Conservation (phyloP, 2,797 vertebrate genomes). For the Betta splendens region DNA sequence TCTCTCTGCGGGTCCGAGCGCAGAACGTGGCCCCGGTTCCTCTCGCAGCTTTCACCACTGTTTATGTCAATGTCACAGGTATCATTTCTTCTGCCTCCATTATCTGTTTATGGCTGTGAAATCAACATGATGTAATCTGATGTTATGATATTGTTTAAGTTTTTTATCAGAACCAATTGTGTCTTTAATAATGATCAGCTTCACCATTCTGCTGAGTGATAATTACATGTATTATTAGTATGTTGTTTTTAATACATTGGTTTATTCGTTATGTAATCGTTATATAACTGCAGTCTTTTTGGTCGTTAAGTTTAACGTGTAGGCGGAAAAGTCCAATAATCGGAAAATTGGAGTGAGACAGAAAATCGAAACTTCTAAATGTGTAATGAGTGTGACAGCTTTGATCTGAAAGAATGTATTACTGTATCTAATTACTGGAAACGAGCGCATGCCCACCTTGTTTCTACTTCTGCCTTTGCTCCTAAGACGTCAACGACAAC, state of each 20-base stretch:
- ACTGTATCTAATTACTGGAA: constrained; percentile 11
- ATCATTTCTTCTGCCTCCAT: not conserved
- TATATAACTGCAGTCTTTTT: too few relatives aligned
- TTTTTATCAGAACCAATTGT: not conserved
- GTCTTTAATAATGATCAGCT: not conserved
- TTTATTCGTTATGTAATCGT: not conserved
- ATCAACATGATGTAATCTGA: not conserved
- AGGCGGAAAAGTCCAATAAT: not conserved
- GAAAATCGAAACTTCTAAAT: not conserved
- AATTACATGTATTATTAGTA: not conserved
- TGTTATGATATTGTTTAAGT: not conserved
- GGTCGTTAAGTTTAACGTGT: not conserved
- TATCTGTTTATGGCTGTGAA: not conserved
- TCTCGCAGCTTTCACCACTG: constrained; percentile 86
- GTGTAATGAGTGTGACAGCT: not conserved
- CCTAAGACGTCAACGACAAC: constrained; percentile 92
- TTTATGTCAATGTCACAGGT: constrained; percentile 90
- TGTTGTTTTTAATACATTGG: not conserved
- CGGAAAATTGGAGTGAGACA: too few relatives aligned
- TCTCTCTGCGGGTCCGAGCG: constrained; percentile 86
- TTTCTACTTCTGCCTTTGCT: constrained; percentile 30
- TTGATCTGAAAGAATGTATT: constrained; percentile 7
- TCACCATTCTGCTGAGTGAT: not conserved
- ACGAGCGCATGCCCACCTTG: constrained; percentile 17
- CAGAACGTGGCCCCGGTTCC: constrained; percentile 90